A percentile compares a stretch with the other conserved stretches of the same genome.
Conservation (phyloP, 2,113 vertebrate species). For the Salvator merianae region DNA sequence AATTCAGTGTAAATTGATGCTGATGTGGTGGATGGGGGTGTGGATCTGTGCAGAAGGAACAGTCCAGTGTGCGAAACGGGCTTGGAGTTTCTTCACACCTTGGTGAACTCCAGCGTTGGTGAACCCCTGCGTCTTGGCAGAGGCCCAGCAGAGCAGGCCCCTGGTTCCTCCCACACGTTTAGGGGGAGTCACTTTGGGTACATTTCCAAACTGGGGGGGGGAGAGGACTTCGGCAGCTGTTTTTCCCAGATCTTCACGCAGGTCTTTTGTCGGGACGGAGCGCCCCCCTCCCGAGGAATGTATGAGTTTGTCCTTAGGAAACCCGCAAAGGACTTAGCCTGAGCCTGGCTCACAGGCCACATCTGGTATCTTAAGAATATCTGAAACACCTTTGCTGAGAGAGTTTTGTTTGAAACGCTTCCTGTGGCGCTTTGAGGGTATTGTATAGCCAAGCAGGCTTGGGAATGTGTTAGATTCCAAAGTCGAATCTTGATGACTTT, state of each 20-base stretch:
- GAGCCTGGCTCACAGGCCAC: too few species aligned
- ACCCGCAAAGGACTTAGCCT: not conserved
- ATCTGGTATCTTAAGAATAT: not conserved
- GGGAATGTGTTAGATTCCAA: not conserved
- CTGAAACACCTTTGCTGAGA: not conserved
- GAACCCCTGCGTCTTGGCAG: slow-evolving; percentile 60
- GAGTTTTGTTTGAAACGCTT: too few species aligned
- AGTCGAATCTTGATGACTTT: not conserved
- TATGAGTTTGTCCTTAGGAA: not conserved
- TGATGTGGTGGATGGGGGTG: slow-evolving; percentile 26
- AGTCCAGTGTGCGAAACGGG: slow-evolving; percentile 57
- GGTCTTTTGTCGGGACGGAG: not conserved
- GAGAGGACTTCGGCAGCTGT: not conserved
- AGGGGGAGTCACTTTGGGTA: slow-evolving; percentile 19
- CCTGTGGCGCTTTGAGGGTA: too few species aligned
- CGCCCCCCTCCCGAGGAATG: not conserved
- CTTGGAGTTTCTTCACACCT: slow-evolving; percentile 67
- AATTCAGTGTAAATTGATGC: slow-evolving; percentile 61
- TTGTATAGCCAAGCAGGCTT: too few species aligned
- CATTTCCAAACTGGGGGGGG: not conserved
- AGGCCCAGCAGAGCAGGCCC: slow-evolving; percentile 49
- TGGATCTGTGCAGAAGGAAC: slow-evolving; percentile 17
- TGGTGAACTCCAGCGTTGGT: slow-evolving; percentile 64
- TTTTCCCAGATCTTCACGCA: not conserved
- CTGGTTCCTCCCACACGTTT: not conserved